Evolutionary conservation across 2,888 invertebrate species (phyloP), one percentile per base, ranked within the genome.

Genomic region (Idaea biselata): DNA sequence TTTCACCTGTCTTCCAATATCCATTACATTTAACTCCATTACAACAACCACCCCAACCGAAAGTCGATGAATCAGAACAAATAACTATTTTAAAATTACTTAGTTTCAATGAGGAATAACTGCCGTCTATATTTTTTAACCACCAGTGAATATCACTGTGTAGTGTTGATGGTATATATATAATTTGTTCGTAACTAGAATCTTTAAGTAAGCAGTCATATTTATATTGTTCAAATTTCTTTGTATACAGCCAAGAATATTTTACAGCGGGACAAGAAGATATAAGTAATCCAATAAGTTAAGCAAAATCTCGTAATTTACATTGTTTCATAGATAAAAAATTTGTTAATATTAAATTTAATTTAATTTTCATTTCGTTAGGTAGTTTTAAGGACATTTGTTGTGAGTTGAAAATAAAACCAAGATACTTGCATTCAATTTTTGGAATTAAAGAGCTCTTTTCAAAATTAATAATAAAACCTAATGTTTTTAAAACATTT

Each of bases 161-260:
- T 25, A 65, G 16, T 5, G 11, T 55, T 14, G 14, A 16, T 4
- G 64, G 62, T 6, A 61, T 11, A 58, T 44, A 11, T 44, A 56
- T 55, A 62, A 32, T 56, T 55, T 17, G 16, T 8, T 17, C 17
- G 17, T 55, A 55, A 17, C 17, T 17, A 55, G n/a, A 8, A 5
- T 55, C 7, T 17, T 55, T 17, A 17, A 8, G n/a, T 17, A 55
- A 55, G 17, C 65, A 70, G 6, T 74, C 56, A 54, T 62, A 71
- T 65, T 72, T 72, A n/a, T 60, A 25, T 1, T 68, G 58, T 65
- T 76, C 76, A 8, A 76, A 32, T 1, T 63, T 11, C 63, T 79
- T 79, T 0, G 76, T 75, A 16, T 78, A 73, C 14, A 78, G 65
- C 72, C 70, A 75, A 5, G 76, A 73, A 61, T 79, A 79, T 59